Conservation (phyloP, 1,140 invertebrate species). For the Zophobas atratus region DNA sequence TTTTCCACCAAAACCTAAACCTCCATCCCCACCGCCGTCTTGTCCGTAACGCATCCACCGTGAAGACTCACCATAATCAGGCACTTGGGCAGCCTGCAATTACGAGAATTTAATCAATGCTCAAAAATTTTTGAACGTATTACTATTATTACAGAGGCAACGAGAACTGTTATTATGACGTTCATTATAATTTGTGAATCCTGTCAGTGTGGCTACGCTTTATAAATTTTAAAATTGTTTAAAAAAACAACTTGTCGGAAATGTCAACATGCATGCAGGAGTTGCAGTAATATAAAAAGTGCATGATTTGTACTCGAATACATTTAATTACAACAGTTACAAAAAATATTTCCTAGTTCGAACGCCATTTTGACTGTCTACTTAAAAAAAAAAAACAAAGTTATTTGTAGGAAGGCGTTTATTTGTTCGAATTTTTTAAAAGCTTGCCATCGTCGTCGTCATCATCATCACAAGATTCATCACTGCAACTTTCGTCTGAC, state of each 20-base stretch:
- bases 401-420: neutral
- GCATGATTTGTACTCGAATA: too few species aligned
- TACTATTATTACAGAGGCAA: slow-evolving; percentile 24
- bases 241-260: slow-evolving; percentile 5
- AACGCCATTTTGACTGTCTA: too few species aligned
- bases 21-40: neutral
- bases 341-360: too few species aligned
- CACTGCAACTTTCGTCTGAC: slow-evolving; percentile 1
- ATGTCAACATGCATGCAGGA: neutral
- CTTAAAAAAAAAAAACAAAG: neutral
- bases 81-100: neutral
- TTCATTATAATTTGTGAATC: neutral
- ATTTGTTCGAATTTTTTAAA: neutral
- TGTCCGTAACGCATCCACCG: neutral
- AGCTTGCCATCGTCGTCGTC: neutral
- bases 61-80: neutral
- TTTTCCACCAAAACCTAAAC: neutral
- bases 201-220: neutral
- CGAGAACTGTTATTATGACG: slow-evolving; percentile 11
- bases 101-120: slow-evolving; percentile 2
- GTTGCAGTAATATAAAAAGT: neutral
- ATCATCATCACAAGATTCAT: slow-evolving; percentile 8
- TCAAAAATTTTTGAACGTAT: neutral
- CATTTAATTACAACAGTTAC: too few species aligned
- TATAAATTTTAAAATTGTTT: slow-evolving; percentile 8